Evolutionary conservation across 2,113 vertebrate genomes (phyloP).

Genomic region (Phylloscopus trochiloides): DNA sequence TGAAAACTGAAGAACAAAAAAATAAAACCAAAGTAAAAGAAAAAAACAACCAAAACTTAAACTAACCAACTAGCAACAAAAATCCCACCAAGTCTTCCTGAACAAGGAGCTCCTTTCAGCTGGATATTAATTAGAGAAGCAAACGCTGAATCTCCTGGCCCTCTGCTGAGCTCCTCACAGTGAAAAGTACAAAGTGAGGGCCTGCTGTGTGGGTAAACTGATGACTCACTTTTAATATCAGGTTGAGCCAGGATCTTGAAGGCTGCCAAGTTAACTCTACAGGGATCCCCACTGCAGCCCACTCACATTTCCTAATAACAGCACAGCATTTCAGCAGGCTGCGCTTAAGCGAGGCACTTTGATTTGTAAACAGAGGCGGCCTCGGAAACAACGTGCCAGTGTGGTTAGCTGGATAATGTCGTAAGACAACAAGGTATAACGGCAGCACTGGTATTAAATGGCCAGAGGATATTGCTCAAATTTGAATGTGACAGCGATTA

Average conservation of each 20-base stretch:
- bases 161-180: constrained; percentile 58
- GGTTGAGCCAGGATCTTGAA: constrained; percentile 71
- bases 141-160: constrained; percentile 7
- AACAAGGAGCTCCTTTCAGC: constrained; percentile 65
- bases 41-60: background rate
- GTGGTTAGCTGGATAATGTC: background rate
- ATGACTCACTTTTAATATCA: constrained; percentile 84
- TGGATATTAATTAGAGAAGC: constrained; percentile 71
- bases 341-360: constrained; percentile 57
- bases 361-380: constrained; percentile 73
- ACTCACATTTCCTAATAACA: constrained; percentile 82
- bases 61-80: background rate
- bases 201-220: constrained; percentile 82
- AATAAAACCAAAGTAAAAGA: background rate
- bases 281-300: constrained; percentile 78
- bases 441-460: background rate
- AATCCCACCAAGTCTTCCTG: background rate
- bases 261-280: constrained; percentile 78
- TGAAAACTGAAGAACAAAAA: background rate
- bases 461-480: background rate
- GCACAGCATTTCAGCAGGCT: constrained; percentile 65
- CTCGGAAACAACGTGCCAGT: constrained; percentile 36
- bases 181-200: constrained; percentile 71
- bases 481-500: background rate
- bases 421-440: background rate